A percentile compares a stretch with the other conserved stretches of the same genome.
Evolutionary conservation across 2,888 invertebrate genomes (phyloP).

Genomic region (Pandemis cinnamomeana): DNA sequence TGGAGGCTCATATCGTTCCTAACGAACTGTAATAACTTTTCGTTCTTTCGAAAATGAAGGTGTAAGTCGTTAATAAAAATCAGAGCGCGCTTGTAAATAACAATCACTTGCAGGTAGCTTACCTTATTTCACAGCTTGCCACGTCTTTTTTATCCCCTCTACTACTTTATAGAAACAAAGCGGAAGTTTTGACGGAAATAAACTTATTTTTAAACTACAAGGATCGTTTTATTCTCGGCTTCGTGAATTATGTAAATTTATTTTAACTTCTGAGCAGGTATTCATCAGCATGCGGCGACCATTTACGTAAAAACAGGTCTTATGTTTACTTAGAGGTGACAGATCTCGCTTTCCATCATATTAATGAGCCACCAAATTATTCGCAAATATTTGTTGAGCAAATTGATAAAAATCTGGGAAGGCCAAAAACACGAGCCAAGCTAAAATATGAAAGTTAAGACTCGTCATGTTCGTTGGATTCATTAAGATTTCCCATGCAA

Average conservation of each 20-base stretch:
- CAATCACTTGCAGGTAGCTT: not conserved
- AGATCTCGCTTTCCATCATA: slow-evolving; percentile 12
- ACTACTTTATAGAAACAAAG: not conserved
- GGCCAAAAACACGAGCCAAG: not conserved
- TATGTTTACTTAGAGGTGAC: slow-evolving; percentile 2
- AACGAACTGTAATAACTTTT: slow-evolving; percentile 21
- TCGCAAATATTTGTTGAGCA: not conserved
- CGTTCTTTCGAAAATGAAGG: slow-evolving; percentile 15
- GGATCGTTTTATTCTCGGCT: not conserved
- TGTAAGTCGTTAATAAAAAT: slow-evolving; percentile 19
- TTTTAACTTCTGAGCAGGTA: not conserved
- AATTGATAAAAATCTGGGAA: not conserved
- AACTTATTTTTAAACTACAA: too few species aligned
- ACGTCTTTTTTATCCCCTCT: not conserved
- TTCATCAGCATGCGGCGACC: not conserved
- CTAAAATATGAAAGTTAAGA: not conserved
- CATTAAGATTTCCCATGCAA: too few species aligned
- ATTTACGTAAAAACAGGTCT: slow-evolving; percentile 15
- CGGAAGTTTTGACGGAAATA: too few species aligned
- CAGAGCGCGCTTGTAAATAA: slow-evolving; percentile 8
- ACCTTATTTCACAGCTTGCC: not conserved
- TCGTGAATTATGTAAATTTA: not conserved
- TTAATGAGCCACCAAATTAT: slow-evolving; percentile 13
- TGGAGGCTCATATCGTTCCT: slow-evolving; percentile 11
- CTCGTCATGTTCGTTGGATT: too few species aligned